Evolutionary conservation across 2,888 invertebrate genomes (phyloP), one percentile per base, ranked within the genome.

Genomic region (Nomada flava): DNA sequence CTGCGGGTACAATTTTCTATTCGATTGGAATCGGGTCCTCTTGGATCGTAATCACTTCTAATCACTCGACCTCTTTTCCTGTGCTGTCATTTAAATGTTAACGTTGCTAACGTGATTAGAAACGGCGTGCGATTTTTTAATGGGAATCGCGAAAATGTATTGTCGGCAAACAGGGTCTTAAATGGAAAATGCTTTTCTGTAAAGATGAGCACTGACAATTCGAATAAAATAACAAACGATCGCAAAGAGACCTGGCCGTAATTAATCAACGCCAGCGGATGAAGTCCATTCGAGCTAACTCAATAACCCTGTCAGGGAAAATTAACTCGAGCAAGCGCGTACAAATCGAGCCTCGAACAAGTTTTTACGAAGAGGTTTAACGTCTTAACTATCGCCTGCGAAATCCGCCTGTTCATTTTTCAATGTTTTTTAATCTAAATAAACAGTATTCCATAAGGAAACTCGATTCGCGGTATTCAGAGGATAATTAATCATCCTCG

Each of bases 241-340:
- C 36, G 18, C 15, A 23, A 36, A 71, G 60, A 52, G 36, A n/a
- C 60, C 9, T 47, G n/a, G 50, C 4, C 20, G 26, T 50, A 70
- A 70, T 70, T 70, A 70, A 71, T 71, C 70, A 60, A 71, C 70
- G 60, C 60, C 70, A 62, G 29, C 70, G 29, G 57, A 70, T 47
- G 70, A 70, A 60, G 50, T 47, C 60, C 70, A 52, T 62, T 62
- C 60, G 60, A 71, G 13, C 15, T 47, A 62, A 71, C 70, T 60
- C 70, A 62, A 71, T 71, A 71, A 71, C 70, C 60, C 70, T 71
- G 70, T 71, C 70, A 62, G 36, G 70, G 60, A 36, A 62, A 62
- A 71, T 71, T 71, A 52, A 29, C 36, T 62, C 60, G 50, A 42
- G 55, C 68, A 18, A 23, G 42, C 55, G 20, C 18, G 36, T 23